These are phyloP conservation scores for Sporophila hypoxantha DNA, from an alignment of 2,113 vertebrate genomes.

Conservation along the genomic window DNA sequence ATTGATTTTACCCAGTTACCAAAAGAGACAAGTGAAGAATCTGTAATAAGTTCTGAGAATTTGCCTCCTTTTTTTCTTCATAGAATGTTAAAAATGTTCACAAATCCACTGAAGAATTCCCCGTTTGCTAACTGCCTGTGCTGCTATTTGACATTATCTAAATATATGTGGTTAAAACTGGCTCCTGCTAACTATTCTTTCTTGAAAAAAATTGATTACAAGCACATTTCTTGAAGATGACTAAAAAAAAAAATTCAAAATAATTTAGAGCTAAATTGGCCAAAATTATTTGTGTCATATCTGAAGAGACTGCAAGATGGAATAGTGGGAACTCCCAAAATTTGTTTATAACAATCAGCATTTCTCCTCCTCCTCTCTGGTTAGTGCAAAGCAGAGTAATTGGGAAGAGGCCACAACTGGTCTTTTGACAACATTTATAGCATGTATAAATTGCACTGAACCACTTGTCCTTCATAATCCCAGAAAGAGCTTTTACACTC, in stretches of 20 bases:
- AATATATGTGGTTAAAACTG: slow-evolving; percentile 8
- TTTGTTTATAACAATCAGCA: not conserved
- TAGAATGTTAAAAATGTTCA: not conserved
- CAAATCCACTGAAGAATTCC: not conserved
- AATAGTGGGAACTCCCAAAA: not conserved
- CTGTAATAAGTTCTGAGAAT: not conserved
- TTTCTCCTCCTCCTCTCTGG: not conserved
- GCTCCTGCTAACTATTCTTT: not conserved
- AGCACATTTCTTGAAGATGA: slow-evolving; percentile 7
- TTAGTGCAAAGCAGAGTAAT: not conserved
- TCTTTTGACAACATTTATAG: slow-evolving; percentile 34
- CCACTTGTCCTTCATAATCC: slow-evolving; percentile 49
- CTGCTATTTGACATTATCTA: slow-evolving; percentile 22
- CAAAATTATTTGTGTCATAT: not conserved
- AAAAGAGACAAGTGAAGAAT: not conserved
- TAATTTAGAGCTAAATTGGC: not conserved
- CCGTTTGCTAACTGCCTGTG: not conserved
- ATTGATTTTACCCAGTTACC: not conserved
- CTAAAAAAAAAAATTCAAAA: not conserved
- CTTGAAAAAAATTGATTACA: not conserved
- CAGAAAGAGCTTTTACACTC: slow-evolving; percentile 47
- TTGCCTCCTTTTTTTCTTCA: not conserved
- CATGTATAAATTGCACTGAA: slow-evolving; percentile 20
- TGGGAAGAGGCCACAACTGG: not conserved
- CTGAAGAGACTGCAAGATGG: not conserved